Evolutionary conservation across 2,888 invertebrate species (phyloP).

Genomic region (Xestia sexstrigata): DNA sequence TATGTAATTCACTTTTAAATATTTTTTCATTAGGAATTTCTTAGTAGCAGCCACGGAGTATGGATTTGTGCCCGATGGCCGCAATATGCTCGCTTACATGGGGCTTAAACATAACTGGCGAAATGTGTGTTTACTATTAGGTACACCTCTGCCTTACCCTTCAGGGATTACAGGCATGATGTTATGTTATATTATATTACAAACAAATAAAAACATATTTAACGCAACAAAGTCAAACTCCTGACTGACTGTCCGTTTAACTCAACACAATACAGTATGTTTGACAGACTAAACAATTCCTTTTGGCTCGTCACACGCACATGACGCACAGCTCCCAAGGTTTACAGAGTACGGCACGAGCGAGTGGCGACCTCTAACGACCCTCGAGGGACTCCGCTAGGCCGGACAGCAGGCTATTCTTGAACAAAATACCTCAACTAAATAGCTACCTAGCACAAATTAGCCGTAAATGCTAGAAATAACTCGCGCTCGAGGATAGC

Average conservation of each 20-base stretch:
- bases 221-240: background rate
- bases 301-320: slow-evolving; percentile 1
- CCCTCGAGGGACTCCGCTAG: slow-evolving; percentile 7
- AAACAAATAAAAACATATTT: background rate
- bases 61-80: background rate
- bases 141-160: background rate
- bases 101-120: background rate
- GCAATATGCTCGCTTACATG: background rate
- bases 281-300: slow-evolving; percentile 1
- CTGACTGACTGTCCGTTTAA: background rate
- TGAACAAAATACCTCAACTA: slow-evolving; percentile 14
- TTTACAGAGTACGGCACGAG: background rate
- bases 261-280: background rate
- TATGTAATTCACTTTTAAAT: too few species aligned
- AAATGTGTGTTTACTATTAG: background rate
- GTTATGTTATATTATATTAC: background rate
- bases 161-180: background rate
- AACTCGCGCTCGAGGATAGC: slow-evolving; percentile 25
- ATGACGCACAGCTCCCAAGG: background rate
- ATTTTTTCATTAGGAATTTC: background rate
- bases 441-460: slow-evolving; percentile 40
- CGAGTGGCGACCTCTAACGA: slow-evolving; percentile 3
- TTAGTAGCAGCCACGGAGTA: background rate
- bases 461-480: slow-evolving; percentile 26
- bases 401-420: background rate